A percentile compares a stretch with the other conserved stretches of the same genome.
These are phyloP conservation scores for Eulemur rufifrons DNA, from an alignment of 2,113 vertebrate species.

Conservation along the genomic window DNA sequence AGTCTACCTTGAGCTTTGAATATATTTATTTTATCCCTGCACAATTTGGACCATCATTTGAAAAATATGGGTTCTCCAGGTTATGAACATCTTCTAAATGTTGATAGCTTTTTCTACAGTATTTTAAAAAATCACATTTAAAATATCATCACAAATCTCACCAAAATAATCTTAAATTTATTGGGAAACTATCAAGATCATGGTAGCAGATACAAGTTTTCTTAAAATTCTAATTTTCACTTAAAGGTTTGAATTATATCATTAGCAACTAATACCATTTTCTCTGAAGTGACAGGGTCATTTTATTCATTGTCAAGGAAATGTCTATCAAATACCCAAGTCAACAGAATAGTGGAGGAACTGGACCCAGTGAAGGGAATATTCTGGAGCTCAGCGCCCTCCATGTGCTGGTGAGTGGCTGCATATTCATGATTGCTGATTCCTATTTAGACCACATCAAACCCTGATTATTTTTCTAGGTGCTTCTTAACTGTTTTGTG, in stretches of 20 bases:
- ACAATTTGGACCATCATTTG: background rate
- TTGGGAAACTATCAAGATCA: background rate
- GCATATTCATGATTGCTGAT: no score
- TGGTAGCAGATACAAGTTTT: background rate
- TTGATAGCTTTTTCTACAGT: background rate
- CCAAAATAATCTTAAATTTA: background rate
- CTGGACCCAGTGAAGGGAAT: background rate
- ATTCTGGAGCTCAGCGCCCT: rapidly evolving
- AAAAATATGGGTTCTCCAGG: background rate
- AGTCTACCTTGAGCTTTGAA: background rate
- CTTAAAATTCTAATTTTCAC: background rate
- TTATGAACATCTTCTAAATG: background rate
- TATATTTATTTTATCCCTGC: background rate
- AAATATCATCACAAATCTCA: background rate
- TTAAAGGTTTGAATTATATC: background rate
- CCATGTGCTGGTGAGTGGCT: background rate
- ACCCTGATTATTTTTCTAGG: background rate
- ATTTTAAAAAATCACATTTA: background rate
- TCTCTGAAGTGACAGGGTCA: background rate
- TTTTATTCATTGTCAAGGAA: background rate
- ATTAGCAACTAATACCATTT: background rate
- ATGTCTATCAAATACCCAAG: background rate
- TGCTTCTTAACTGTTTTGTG: background rate
- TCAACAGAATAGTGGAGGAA: background rate
- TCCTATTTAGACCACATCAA: no score